Percentiles rank a stretch among this genome's conserved stretches.
Conservation (phyloP, 2,888 invertebrate species). For the Zaprionus obscuricornis region DNA sequence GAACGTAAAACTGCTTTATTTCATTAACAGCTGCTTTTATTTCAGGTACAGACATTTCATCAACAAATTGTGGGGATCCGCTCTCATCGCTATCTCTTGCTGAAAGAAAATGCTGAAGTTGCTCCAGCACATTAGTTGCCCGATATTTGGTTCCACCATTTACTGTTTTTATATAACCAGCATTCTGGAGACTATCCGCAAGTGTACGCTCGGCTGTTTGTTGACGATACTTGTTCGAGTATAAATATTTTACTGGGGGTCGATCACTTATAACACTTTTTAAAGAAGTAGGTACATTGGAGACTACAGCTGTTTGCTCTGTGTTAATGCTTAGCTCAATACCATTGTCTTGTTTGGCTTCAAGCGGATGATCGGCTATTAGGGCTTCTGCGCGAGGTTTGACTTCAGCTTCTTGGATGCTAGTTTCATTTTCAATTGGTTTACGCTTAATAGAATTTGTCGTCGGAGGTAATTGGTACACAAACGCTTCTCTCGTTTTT, state of each 20-base stretch:
- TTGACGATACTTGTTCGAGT: constrained; percentile 80
- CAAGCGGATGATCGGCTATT: constrained; percentile 56
- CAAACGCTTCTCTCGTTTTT: constrained; percentile 54
- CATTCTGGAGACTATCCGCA: constrained; percentile 80
- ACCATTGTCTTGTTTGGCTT: constrained; percentile 72
- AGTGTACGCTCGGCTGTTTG: constrained; percentile 76
- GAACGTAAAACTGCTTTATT: constrained; percentile 70
- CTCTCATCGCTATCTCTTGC: constrained; percentile 76
- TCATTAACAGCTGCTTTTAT: constrained; percentile 75
- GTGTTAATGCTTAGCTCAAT: constrained; percentile 58
- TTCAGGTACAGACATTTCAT: constrained; percentile 71
- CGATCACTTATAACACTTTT: constrained; percentile 74
- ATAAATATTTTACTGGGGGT: constrained; percentile 75
- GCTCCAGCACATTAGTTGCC: constrained; percentile 69
- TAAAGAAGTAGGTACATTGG: constrained; percentile 50
- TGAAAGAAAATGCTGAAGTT: constrained; percentile 73
- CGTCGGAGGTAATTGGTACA: too few relatives aligned
- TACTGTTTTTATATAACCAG: constrained; percentile 76
- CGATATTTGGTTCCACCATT: constrained; percentile 62
- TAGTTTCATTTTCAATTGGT: constrained; percentile 67
- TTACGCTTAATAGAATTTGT: constrained; percentile 36
- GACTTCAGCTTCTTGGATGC: constrained; percentile 13
- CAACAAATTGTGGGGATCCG: constrained; percentile 74
- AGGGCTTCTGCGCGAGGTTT: constrained; percentile 79
- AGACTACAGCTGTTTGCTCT: constrained; percentile 20